Conservation (phyloP, 2,888 invertebrate genomes). For the Spodoptera exigua region DNA sequence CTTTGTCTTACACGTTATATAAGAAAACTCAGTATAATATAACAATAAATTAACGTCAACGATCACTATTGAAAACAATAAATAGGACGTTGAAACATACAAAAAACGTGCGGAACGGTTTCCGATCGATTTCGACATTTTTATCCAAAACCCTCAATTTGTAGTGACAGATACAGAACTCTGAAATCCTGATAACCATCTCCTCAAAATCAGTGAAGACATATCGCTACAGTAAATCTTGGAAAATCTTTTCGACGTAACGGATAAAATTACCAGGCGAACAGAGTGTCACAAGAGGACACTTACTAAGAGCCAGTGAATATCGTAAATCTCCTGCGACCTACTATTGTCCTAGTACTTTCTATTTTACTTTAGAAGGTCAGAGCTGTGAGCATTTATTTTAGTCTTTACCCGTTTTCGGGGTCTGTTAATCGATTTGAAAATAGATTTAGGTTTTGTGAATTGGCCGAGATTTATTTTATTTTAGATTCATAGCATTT, state of each 20-base stretch:
- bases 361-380: conserved; percentile 43
- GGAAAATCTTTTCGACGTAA: conserved; percentile 35
- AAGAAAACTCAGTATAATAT: too few species aligned
- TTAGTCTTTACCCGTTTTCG: conserved; percentile 29
- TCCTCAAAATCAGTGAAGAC: conserved; percentile 40
- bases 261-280: conserved; percentile 47
- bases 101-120: too few species aligned
- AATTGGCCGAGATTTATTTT: conserved; percentile 20
- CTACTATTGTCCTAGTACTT: conserved; percentile 51
- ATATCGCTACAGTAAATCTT: conserved; percentile 42
- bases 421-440: conserved; percentile 39
- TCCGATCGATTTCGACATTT: conserved; percentile 5
- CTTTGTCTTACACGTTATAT: too few species aligned
- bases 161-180: conserved; percentile 28
- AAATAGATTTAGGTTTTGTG: conserved; percentile 27
- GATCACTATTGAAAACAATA: background rate
- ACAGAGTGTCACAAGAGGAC: conserved; percentile 47
- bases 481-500: conserved; percentile 18
- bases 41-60: too few species aligned
- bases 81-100: background rate
- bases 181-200: conserved; percentile 27
- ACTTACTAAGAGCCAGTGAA: conserved; percentile 51
- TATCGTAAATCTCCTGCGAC: conserved; percentile 54
- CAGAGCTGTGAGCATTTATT: conserved; percentile 39
- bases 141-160: conserved; percentile 23